phyloP scores from a whole-genome alignment of 1,140 invertebrate species.

The Musca vetustissima region DNA sequence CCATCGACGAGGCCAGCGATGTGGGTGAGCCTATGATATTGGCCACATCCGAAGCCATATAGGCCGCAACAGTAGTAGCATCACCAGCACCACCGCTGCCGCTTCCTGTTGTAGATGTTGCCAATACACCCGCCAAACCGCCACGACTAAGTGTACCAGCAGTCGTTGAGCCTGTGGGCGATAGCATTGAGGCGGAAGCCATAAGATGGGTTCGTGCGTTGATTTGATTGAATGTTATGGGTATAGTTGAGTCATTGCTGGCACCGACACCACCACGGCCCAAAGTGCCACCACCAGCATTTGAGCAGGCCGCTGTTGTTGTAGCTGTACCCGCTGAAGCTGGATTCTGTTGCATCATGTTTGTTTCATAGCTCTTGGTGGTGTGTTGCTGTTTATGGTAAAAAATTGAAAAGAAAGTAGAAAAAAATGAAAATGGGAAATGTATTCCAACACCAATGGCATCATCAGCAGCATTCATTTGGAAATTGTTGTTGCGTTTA shows the following conservation, averaged over 20 bases:
- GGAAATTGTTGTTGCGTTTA: constrained; percentile 6
- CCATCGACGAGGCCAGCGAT: constrained; percentile 2
- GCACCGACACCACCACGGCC: neutral
- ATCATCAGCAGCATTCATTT: neutral
- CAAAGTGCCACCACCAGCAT: neutral
- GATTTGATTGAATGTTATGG: constrained; percentile 51
- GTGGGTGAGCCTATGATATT: constrained; percentile 20
- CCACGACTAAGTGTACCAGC: constrained; percentile 6
- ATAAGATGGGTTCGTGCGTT: constrained; percentile 40
- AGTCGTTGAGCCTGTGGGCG: constrained; percentile 39
- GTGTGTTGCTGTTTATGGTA: constrained; percentile 17
- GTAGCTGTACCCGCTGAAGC: constrained; percentile 4
- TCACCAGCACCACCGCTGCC: too few relatives aligned
- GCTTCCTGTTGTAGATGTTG: constrained; percentile 3
- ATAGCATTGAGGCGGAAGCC: constrained; percentile 47
- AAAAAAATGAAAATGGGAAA: too few relatives aligned
- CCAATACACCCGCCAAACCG: neutral
- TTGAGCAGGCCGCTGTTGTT: constrained; percentile 6
- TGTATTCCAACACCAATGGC: neutral
- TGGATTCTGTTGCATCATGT: constrained; percentile 21
- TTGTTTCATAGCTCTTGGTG: constrained; percentile 15
- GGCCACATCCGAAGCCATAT: neutral
- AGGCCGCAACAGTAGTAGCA: neutral
- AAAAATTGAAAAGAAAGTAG: neutral
- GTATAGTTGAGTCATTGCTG: constrained; percentile 20